These are phyloP conservation scores for Rambutsinella grinnellia DNA, from an alignment of 2,888 invertebrate genomes.

Conservation along the genomic window DNA sequence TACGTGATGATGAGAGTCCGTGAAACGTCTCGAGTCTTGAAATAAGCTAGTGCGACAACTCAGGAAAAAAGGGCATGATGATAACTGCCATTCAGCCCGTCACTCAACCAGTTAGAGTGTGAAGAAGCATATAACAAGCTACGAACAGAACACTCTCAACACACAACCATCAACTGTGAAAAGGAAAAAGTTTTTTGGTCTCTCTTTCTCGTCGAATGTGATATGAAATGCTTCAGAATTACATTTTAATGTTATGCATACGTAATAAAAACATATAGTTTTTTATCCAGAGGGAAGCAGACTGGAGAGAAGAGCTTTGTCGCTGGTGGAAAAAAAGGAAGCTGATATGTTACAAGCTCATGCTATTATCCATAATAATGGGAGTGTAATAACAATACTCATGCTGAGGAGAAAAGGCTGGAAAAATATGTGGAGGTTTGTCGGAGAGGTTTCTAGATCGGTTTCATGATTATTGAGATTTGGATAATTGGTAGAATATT, in stretches of 20 bases:
- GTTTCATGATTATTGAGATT: not conserved
- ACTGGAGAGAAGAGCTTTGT: conserved; percentile 26
- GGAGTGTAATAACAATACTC: conserved; percentile 52
- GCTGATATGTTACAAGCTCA: too few species aligned
- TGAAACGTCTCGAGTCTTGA: too few species aligned
- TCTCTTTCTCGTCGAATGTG: not conserved
- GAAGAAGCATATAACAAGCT: conserved; percentile 32
- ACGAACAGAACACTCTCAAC: not conserved
- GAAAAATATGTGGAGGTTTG: conserved; percentile 26
- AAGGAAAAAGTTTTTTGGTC: not conserved
- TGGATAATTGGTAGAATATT: not conserved
- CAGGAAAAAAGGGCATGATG: conserved; percentile 40
- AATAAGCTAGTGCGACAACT: conserved; percentile 3
- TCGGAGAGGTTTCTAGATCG: conserved; percentile 10
- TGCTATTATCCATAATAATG: conserved; percentile 47
- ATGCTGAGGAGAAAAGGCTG: not conserved
- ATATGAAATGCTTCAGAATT: too few species aligned
- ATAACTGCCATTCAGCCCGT: conserved; percentile 53
- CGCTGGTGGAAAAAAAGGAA: too few species aligned
- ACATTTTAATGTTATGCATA: not conserved
- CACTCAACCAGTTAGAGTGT: conserved; percentile 46
- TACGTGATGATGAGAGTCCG: too few species aligned
- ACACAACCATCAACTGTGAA: not conserved
- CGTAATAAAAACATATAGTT: conserved; percentile 1
- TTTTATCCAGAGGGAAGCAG: conserved; percentile 46